Base-by-base conservation (phyloP, 92 coral and sea anemone species). In the Desmophyllum pertusum region DNA sequence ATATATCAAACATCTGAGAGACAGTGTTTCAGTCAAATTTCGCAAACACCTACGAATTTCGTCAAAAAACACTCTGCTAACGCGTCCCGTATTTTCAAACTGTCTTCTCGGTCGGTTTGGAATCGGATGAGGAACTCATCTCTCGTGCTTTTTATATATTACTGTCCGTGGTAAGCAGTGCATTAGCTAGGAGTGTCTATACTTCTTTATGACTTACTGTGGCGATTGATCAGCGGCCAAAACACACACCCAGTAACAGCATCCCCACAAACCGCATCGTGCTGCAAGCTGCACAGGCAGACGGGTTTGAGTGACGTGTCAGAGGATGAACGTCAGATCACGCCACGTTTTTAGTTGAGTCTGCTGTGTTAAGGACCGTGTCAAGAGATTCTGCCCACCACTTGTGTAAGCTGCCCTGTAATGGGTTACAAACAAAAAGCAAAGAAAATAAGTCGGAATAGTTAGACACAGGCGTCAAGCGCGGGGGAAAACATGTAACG, bases 331-430 rank as follows among this genome's bases (percentile, higher is more conserved):
- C 25, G 73, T 74, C 40, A 90, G 78, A 31, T 92, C 91, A 41
- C 95, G 94, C 93, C 95, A 91, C 61, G 77, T 84, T 55, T 92
- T 92, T 29, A 95, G 86, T n/a, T 17, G 89, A 77, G 70, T 93
- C 91, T 4, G 83, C 52, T 75, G 93, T 86, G 76, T 90, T 92
- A 37, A 96, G 93, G 55, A 94, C 84, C 18, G 91, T 92, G 85
- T 96, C 98, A n/a, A 96, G 91, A 15, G 95, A 97, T 78, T 93
- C 94, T 17, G 93, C 96, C 99, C 99, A 96, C 99, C 98, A 94
- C 33, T 87, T 90, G 91, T n/a, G n/a, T 88, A 92, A 15, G 99
- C 98, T 17, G 90, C 90, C 87, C 99, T 96, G 76, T 5, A 10
- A 30, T 51, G 74, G 18, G 46, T 29, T 33, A 25, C 35, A 59